A percentile compares a stretch with the other conserved stretches of the same genome.
Evolutionary conservation across 2,797 vertebrate genomes (phyloP).

Genomic region (Hemitrygon akajei): DNA sequence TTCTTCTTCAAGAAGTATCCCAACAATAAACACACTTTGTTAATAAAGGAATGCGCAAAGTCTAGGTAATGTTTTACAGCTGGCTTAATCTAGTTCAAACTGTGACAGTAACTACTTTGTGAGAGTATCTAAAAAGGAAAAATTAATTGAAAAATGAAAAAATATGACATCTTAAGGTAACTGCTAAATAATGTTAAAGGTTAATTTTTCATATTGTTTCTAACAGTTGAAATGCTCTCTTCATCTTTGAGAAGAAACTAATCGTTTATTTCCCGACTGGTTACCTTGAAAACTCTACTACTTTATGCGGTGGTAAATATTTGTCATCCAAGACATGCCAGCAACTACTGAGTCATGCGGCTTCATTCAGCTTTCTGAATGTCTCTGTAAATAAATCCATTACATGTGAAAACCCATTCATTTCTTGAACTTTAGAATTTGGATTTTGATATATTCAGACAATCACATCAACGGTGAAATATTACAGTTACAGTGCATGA

Average conservation of each 20-base stretch:
- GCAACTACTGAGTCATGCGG: conserved; percentile 26
- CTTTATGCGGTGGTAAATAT: conserved; percentile 11
- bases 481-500: background rate
- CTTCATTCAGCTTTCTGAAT: conserved; percentile 8
- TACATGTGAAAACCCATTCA: too few relatives aligned
- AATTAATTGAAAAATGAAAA: background rate
- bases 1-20: background rate
- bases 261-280: background rate
- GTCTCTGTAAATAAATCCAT: background rate
- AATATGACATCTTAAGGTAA: background rate
- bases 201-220: background rate
- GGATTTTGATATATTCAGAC: background rate
- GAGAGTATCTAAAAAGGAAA: background rate
- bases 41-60: background rate
- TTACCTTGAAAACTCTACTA: conserved; percentile 1
- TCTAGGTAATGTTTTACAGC: background rate
- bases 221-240: background rate
- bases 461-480: background rate
- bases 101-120: background rate
- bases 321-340: conserved; percentile 9
- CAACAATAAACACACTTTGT: background rate
- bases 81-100: background rate
- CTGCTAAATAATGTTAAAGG: background rate
- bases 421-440: background rate
- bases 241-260: background rate